Conservation (phyloP, 1,140 invertebrate species). For the Listronotus oregonensis region DNA sequence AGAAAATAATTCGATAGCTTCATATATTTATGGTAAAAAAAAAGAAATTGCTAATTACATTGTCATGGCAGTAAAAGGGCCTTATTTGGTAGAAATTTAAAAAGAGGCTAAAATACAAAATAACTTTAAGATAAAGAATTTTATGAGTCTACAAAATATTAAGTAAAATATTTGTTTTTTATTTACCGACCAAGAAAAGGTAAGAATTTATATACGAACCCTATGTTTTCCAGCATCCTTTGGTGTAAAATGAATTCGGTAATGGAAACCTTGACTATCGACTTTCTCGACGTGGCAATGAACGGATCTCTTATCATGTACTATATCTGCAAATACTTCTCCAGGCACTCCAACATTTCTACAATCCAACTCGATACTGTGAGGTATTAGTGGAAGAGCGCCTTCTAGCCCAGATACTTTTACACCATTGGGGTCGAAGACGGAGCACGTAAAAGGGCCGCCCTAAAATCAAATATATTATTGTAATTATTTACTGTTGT, state of each 20-base stretch:
- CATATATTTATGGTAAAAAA: too few species aligned
- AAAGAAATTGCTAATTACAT: too few species aligned
- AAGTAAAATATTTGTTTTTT: too few species aligned
- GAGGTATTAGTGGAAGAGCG: constrained; percentile 75
- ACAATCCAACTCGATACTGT: constrained; percentile 74
- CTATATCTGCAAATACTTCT: constrained; percentile 86
- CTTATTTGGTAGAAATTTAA: too few species aligned
- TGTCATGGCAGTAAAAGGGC: too few species aligned
- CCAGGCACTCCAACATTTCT: constrained; percentile 85
- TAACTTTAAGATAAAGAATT: too few species aligned
- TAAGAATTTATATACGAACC: constrained; percentile 51
- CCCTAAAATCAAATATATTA: constrained; percentile 60
- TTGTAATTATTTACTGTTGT: too few species aligned
- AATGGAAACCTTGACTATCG: constrained; percentile 62
- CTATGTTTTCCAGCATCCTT: constrained; percentile 88
- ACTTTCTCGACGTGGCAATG: constrained; percentile 84
- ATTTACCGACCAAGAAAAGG: background rate
- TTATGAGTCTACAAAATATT: too few species aligned
- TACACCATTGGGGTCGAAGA: constrained; percentile 92
- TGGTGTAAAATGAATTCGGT: constrained; percentile 88
- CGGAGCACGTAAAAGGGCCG: constrained; percentile 95
- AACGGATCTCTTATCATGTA: constrained; percentile 81
- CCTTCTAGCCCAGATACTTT: constrained; percentile 76
- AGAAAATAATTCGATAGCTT: too few species aligned
- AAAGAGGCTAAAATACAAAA: too few species aligned